These are phyloP conservation scores for Caloenas nicobarica DNA, from an alignment of 2,113 vertebrate genomes.

Conservation along the genomic window DNA sequence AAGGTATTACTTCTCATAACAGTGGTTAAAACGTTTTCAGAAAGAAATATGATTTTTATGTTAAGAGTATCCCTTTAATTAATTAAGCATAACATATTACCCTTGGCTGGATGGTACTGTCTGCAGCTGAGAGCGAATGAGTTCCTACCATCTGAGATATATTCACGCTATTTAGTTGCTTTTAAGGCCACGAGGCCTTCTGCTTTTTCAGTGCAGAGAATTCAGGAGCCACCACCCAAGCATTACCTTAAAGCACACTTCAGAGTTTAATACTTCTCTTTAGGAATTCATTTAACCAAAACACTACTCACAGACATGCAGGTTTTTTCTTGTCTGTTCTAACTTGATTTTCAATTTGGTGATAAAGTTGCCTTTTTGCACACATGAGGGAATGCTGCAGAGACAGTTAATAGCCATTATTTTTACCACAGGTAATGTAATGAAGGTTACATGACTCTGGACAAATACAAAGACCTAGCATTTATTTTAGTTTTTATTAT, in stretches of 20 bases:
- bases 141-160: background rate
- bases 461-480: background rate
- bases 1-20: background rate
- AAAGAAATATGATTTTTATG: constrained; percentile 19
- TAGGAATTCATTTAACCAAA: background rate
- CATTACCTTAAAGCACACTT: background rate
- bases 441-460: rapidly evolving
- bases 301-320: background rate
- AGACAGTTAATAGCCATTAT: background rate
- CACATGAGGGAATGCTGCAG: background rate
- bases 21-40: background rate
- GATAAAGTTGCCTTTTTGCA: background rate
- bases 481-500: background rate
- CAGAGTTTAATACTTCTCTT: background rate
- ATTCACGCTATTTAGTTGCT: background rate
- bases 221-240: background rate
- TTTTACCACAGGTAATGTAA: background rate
- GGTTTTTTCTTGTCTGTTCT: background rate
- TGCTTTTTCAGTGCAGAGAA: background rate
- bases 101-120: background rate
- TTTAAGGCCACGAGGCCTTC: background rate
- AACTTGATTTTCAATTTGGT: background rate
- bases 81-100: background rate
- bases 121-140: background rate
- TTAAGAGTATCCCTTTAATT: constrained; percentile 2